Conservation (phyloP, 2,888 invertebrate species). For the Iphiclides podalirius region DNA sequence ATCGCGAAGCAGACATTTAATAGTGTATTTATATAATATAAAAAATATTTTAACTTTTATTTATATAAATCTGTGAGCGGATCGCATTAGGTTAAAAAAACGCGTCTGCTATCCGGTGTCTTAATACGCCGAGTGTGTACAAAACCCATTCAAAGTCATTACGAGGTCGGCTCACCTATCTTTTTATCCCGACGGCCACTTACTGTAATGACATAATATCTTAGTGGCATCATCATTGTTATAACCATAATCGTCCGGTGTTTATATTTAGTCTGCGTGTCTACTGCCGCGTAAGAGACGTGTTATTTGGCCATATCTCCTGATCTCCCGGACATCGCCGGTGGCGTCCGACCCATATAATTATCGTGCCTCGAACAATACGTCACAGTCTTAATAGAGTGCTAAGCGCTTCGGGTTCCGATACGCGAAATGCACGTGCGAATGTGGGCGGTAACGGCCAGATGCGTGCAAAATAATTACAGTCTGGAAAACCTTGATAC, state of each 20-base stretch:
- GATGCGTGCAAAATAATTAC: constrained; percentile 14
- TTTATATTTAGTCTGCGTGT: constrained; percentile 28
- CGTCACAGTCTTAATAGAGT: constrained; percentile 65
- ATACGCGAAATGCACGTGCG: neutral
- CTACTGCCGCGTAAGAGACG: constrained; percentile 38
- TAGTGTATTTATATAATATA: no score
- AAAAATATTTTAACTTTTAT: no score
- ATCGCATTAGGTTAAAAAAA: no score
- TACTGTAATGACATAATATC: constrained; percentile 24
- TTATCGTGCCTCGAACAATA: constrained; percentile 63
- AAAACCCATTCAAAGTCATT: constrained; percentile 14
- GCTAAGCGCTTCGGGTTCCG: constrained; percentile 53
- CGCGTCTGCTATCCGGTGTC: no score
- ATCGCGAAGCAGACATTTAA: no score
- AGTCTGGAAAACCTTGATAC: no score
- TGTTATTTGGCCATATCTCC: constrained; percentile 56
- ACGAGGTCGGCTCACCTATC: constrained; percentile 3
- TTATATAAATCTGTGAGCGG: no score
- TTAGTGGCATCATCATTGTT: constrained; percentile 20
- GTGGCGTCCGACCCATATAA: constrained; percentile 61
- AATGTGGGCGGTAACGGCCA: constrained; percentile 45
- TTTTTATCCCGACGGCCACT: constrained; percentile 19
- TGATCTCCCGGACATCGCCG: constrained; percentile 44
- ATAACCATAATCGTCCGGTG: constrained; percentile 27
- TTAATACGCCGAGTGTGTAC: constrained; percentile 8